A percentile compares a stretch with the other conserved stretches of the same genome.
phyloP scores from a whole-genome alignment of 2,797 vertebrate species.

The Ficedula albicollis region DNA sequence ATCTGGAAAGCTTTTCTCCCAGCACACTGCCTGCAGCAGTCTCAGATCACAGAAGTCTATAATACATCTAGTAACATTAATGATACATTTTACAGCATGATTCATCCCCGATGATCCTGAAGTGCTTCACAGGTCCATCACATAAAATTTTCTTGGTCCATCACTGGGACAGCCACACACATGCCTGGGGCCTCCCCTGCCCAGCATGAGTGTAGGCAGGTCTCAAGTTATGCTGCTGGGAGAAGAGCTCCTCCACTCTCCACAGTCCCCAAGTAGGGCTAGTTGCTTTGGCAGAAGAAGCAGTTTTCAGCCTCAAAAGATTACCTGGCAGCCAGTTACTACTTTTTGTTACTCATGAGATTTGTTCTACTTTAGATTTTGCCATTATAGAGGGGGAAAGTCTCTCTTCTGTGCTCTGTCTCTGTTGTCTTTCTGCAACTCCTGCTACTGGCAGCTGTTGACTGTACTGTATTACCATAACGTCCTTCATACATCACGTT shows the following conservation, averaged over 20 bases:
- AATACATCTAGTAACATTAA: constrained; percentile 5
- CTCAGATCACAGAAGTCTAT: constrained; percentile 24
- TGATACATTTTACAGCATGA: not conserved
- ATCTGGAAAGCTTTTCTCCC: constrained; percentile 58
- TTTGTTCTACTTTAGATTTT: not conserved
- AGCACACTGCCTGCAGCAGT: constrained; percentile 43
- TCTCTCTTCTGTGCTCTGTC: not conserved
- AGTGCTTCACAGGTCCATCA: not conserved
- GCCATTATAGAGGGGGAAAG: not conserved
- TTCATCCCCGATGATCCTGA: not conserved
- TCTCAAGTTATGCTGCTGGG: not conserved
- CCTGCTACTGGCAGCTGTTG: not conserved
- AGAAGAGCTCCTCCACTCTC: not conserved
- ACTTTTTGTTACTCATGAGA: not conserved
- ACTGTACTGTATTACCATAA: not conserved
- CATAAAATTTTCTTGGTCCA: not conserved
- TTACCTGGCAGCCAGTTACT: not conserved
- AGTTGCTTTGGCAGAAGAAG: not conserved
- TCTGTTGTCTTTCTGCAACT: not conserved
- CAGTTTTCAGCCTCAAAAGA: not conserved
- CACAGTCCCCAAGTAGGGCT: fast-evolving
- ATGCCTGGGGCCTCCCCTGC: not conserved
- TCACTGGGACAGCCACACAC: not conserved
- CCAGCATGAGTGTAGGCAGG: fast-evolving
- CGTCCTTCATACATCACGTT: not conserved